Percentiles rank a stretch among this genome's conserved stretches.
Conservation (phyloP, 2,113 vertebrate species). For the Calcarius ornatus region DNA sequence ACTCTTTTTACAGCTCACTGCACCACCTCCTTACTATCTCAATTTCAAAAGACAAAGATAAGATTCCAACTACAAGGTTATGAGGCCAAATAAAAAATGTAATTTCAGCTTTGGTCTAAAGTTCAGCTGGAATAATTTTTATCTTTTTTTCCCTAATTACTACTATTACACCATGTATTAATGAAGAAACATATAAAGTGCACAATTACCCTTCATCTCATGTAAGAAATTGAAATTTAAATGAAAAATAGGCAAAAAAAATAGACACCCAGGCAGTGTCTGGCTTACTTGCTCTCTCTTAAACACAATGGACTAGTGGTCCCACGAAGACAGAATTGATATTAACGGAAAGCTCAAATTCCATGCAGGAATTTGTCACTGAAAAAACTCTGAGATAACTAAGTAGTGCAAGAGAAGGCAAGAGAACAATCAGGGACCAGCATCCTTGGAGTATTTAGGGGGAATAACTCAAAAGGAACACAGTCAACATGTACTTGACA, state of each 20-base stretch:
- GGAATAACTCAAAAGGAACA: constrained; percentile 21
- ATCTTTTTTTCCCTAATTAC: background rate
- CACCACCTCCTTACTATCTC: background rate
- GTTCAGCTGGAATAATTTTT: background rate
- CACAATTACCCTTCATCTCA: background rate
- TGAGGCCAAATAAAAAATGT: background rate
- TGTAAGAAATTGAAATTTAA: background rate
- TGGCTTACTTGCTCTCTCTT: background rate
- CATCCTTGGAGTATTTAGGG: background rate
- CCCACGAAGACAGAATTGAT: background rate
- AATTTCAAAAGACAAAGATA: background rate
- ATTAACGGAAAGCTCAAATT: background rate
- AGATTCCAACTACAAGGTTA: background rate
- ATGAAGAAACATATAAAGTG: background rate
- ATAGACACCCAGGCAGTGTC: background rate
- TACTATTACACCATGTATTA: background rate
- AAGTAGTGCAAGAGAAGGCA: background rate
- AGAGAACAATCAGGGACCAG: background rate
- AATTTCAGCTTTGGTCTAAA: background rate
- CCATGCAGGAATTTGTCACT: background rate
- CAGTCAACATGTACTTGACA: background rate
- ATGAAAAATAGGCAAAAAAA: background rate
- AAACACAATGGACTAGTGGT: background rate
- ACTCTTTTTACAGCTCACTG: background rate
- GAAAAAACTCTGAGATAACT: background rate